A percentile compares a stretch with the other conserved stretches of the same genome.
Evolutionary conservation across 2,888 invertebrate genomes (phyloP).

Genomic region (Perizoma flavofasciatum): DNA sequence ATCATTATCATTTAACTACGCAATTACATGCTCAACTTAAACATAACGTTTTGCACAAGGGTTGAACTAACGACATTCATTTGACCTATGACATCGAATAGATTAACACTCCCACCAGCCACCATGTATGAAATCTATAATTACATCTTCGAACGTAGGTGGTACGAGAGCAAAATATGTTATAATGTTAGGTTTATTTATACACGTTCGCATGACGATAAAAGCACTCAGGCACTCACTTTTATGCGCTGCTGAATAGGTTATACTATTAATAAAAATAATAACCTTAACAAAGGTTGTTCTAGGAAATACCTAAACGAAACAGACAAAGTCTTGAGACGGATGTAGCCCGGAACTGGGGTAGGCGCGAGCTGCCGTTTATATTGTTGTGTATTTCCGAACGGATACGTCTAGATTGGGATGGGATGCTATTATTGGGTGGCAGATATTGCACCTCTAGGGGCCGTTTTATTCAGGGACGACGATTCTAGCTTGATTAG

Average conservation of each 20-base stretch:
- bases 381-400: slow-evolving; percentile 31
- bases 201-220: neutral
- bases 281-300: slow-evolving; percentile 4
- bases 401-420: slow-evolving; percentile 27
- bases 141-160: too few relatives aligned
- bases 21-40: too few relatives aligned
- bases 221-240: neutral
- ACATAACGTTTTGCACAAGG: too few relatives aligned
- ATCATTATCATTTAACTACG: too few relatives aligned
- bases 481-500: neutral
- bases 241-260: neutral
- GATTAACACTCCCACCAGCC: too few relatives aligned
- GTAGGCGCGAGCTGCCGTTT: slow-evolving; percentile 30
- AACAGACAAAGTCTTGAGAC: slow-evolving; percentile 32
- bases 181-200: too few relatives aligned
- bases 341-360: slow-evolving; percentile 32
- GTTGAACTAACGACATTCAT: too few relatives aligned
- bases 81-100: too few relatives aligned
- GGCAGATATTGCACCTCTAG: slow-evolving; percentile 31
- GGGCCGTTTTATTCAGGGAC: neutral
- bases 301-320: slow-evolving; percentile 22
- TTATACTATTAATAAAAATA: too few relatives aligned
- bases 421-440: slow-evolving; percentile 31
- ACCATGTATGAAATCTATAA: too few relatives aligned
- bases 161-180: too few relatives aligned